Evolutionary conservation across 2,888 invertebrate genomes (phyloP), one percentile per base, ranked within the genome.

Genomic region (Blastobasis lacticolella): DNA sequence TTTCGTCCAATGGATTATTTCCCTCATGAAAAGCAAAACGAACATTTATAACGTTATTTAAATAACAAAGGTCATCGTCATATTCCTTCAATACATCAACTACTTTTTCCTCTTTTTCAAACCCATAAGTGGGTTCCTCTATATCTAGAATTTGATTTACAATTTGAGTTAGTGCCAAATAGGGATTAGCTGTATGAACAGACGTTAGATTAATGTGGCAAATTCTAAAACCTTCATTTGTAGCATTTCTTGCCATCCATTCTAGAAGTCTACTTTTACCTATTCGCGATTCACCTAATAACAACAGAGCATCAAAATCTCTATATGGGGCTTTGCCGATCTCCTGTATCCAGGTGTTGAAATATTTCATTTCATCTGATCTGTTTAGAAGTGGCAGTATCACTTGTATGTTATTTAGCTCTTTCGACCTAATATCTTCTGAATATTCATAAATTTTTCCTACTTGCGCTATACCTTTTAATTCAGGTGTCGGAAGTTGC

Each of bases 261-360:
- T 90, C 87, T 52, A 92, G 66, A 46, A 92, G 62, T 56, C 90
- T 81, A 36, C 88, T 89, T 68, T 92, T 92, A 3, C 92, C 92
- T 9, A 90, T 79, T 37, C 90, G 83, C 8, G 81, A 72, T 52
- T 87, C 82, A 37, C 91, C 92, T 56, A 90, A 79, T 40, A 91
- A 75, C 51, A 91, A 72, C 37, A 92, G 69, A 4, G 91, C 92
- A 62, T 87, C 80, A 57, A 87, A 89, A 58, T 73, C 73, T 66
- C 84, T 68, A 59, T 62, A 70, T 49, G 61, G 49, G 54, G 59
- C 51, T 56, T 64, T 49, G 3, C 23, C 3, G 48, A 60, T 65
- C 5, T 75, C 71, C 48, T 72, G 64, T 2, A 90, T 59, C 77
- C 83, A 83, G 44, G 66, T 67, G 54, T 78, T 60, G 59, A 81